A percentile compares a stretch with the other conserved stretches of the same genome.
These are phyloP conservation scores for Lycaon pictus DNA, from an alignment of 2,113 vertebrate genomes.

Conservation along the genomic window DNA sequence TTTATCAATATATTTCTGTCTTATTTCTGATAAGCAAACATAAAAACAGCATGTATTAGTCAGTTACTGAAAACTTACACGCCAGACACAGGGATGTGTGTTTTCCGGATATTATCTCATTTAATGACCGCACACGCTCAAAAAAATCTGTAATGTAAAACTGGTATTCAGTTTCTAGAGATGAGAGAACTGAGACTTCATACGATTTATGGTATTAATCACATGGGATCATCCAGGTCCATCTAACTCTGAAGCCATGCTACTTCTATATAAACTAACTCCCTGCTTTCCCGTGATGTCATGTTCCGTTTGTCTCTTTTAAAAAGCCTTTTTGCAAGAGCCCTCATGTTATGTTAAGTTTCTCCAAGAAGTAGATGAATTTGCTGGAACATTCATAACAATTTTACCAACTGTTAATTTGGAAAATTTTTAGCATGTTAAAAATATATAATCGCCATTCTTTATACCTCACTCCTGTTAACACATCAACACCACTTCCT, in stretches of 20 bases:
- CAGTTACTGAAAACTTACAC: background rate
- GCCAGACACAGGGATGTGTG: background rate
- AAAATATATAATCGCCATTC: slow-evolving; percentile 14
- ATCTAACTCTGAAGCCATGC: background rate
- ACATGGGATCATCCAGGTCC: background rate
- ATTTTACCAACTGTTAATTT: background rate
- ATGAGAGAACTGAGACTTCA: background rate
- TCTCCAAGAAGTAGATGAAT: background rate
- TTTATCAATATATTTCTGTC: background rate
- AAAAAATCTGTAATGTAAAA: background rate
- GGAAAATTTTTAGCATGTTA: background rate
- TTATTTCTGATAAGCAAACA: background rate
- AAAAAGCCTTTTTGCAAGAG: background rate
- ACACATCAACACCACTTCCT: slow-evolving; percentile 24
- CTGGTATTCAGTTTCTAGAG: background rate
- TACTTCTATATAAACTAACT: background rate
- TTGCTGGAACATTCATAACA: background rate
- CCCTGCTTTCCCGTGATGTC: background rate
- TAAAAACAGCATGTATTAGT: background rate
- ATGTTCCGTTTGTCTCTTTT: background rate
- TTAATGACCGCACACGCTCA: background rate
- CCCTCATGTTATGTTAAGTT: background rate
- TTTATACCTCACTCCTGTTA: slow-evolving; percentile 37
- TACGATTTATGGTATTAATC: background rate
- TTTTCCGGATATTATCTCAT: background rate